Base-by-base conservation (phyloP, 1,140 invertebrate species). In the Drosophila sproati region DNA sequence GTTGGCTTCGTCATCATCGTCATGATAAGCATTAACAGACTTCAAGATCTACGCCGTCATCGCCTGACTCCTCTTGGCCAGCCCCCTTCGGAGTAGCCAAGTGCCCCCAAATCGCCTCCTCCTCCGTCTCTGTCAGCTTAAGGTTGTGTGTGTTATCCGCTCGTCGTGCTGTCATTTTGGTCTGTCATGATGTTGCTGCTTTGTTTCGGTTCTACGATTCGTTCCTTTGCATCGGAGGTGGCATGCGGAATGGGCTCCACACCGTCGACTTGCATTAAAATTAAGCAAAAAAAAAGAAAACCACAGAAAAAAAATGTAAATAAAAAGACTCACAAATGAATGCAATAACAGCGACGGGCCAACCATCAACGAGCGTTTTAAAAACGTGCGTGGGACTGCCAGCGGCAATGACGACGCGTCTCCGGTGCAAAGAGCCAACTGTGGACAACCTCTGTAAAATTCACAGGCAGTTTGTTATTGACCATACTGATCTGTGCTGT, bases 331-430 rank as follows among this genome's bases (percentile, higher is more conserved):
- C 75, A 62, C 73, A 78, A 82, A 82, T 83, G 80, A 80, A 82
- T 75, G 80, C 80, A 81, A 86, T 85, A 86, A 81, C 82, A 85
- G 70, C 81, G 80, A 80, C 76, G 47, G 60, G 64, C 62, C 68
- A 60, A 68, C 31, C 37, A 57, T 50, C 72, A 69, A 80, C 67
- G 57, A 81, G 73, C 56, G 52, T 75, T 68, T 73, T 76, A 82
- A 82, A 87, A 87, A 88, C 78, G 83, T 87, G 82, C 82, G 82
- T 87, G 82, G 82, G 82, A 87, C 81, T 77, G 83, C 69, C 82
- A 61, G 66, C 69, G 64, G 75, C 82, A 70, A 83, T 77, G 63
- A 45, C 60, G 63, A 55, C 51, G 37, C 34, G 52, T 51, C 57
- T 12, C 51, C 59, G 54, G 29, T n/a, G 56, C 43, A 51, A 51